Evolutionary conservation across 1,140 invertebrate genomes (phyloP), one percentile per base, ranked within the genome.

Genomic region (Brachionus angularis): DNA sequence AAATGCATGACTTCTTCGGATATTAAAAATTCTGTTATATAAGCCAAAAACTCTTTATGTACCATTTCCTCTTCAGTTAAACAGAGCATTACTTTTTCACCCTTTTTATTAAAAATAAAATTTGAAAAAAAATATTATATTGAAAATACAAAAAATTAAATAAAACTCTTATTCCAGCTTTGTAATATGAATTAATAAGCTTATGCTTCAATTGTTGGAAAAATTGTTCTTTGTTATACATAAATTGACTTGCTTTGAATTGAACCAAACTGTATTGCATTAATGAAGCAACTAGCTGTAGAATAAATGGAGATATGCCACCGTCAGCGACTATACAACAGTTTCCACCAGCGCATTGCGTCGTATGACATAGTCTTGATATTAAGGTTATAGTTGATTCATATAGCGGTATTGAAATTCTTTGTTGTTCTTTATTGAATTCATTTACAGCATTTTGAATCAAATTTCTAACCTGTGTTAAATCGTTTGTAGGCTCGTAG

Each of bases 11-110:
- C 79, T 55, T 75, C 74, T 39, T 79, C 79, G 23, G 75, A 76
- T 3, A 78, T 73, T 36, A 82, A 79, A 73, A 81, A 82, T 76
- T 82, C 79, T 27, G 76, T 77, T 14, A 82, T 72, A 73, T 76
- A 79, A 1, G 80, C 78, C 16, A 81, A 72, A 73, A 78, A 79
- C 71, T 80, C 78, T 53, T 77, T 75, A 16, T 78, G 75, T 21
- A 78, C 44, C n/a, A 82, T 71, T 46, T 82, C 80, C 47, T 81
- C 80, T 50, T 81, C 79, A 42, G 78, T 75, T 12, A 82, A 72
- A 21, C 79, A 67, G 18, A 82, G 64, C 39, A 80, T 72, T n/a
- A 81, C 73, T 72, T 79, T 80, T 72, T 81, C 79, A 52, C 77
- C 76, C 80, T 82, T 74, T 58, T 23, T 73, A 72, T 23, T 36